Percentiles rank a stretch among this genome's conserved stretches.
phyloP scores from a whole-genome alignment of 2,888 invertebrate genomes.

The Drosophila kambysellisi region DNA sequence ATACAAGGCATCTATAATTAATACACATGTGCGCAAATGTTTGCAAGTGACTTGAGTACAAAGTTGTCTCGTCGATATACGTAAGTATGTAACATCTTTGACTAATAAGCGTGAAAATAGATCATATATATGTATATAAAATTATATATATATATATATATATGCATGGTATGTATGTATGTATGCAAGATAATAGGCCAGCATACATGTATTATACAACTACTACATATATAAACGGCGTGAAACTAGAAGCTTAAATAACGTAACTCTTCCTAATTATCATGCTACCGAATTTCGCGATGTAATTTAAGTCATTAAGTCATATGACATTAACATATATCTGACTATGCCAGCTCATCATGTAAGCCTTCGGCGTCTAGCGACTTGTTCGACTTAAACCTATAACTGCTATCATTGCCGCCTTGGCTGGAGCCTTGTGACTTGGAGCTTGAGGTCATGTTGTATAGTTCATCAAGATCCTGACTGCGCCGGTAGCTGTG shows the following conservation, averaged over 20 bases:
- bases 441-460: constrained; percentile 84
- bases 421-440: constrained; percentile 83
- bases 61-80: constrained; percentile 7
- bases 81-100: constrained; percentile 24
- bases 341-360: constrained; percentile 79
- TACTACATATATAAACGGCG: constrained; percentile 9
- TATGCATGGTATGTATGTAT: constrained; percentile 1
- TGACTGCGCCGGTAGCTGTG: constrained; percentile 86
- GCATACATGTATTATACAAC: constrained; percentile 12
- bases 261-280: constrained; percentile 4
- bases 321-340: background rate
- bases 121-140: constrained; percentile 7
- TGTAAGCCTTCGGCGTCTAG: constrained; percentile 77
- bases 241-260: constrained; percentile 17
- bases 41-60: constrained; percentile 24
- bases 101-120: constrained; percentile 28
- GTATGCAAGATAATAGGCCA: constrained; percentile 3
- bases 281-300: background rate
- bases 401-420: constrained; percentile 65
- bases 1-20: constrained; percentile 13
- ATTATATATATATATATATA: constrained; percentile 2
- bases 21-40: constrained; percentile 13
- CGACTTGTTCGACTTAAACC: constrained; percentile 78
- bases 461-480: constrained; percentile 86
- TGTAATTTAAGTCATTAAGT: background rate